A percentile compares a stretch with the other conserved stretches of the same genome.
phyloP scores from a whole-genome alignment of 2,888 invertebrate species.

The Chorisops tibialis region DNA sequence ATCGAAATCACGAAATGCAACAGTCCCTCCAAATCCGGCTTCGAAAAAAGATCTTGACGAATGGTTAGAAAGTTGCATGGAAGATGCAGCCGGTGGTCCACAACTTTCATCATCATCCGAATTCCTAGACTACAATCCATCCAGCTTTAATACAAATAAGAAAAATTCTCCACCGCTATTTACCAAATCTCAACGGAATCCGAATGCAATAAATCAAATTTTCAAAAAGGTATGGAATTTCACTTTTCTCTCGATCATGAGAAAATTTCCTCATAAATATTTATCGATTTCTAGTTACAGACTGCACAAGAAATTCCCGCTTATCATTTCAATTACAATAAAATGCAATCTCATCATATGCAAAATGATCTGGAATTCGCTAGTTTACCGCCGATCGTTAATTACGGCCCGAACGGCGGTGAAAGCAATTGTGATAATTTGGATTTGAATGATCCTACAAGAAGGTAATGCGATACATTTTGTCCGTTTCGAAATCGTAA shows the following conservation, averaged over 20 bases:
- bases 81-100: slow-evolving; percentile 48
- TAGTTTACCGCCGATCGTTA: slow-evolving; percentile 70
- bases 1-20: slow-evolving; percentile 46
- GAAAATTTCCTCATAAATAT: background rate
- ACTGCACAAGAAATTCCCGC: slow-evolving; percentile 21
- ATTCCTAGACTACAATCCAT: slow-evolving; percentile 49
- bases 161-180: slow-evolving; percentile 27
- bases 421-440: slow-evolving; percentile 26
- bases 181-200: background rate
- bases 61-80: slow-evolving; percentile 51
- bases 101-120: slow-evolving; percentile 50
- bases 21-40: slow-evolving; percentile 34
- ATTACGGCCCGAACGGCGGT: slow-evolving; percentile 44
- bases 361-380: slow-evolving; percentile 55
- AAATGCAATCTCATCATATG: slow-evolving; percentile 25
- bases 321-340: slow-evolving; percentile 20
- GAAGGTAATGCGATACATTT: no score
- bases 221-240: slow-evolving; percentile 18
- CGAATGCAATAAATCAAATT: slow-evolving; percentile 15
- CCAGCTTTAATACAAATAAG: slow-evolving; percentile 35
- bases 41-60: slow-evolving; percentile 44
- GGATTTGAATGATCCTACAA: slow-evolving; percentile 28
- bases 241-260: background rate
- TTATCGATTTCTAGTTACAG: slow-evolving; percentile 5
- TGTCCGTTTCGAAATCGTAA: no score